Base-by-base conservation (phyloP, 2,113 vertebrate genomes). In the Crocuta crocuta region DNA sequence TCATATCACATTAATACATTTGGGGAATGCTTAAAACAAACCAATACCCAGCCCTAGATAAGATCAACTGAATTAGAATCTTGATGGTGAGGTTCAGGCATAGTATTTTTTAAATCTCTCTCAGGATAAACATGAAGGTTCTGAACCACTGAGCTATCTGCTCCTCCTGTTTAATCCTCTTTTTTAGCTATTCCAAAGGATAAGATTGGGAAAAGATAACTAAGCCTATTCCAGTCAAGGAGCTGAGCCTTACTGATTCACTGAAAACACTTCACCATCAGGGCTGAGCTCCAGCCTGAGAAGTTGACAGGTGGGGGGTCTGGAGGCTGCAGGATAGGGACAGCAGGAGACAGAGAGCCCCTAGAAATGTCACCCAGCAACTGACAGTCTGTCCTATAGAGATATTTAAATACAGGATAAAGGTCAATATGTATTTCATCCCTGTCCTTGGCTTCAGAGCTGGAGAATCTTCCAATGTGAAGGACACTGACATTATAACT, bases 271-370 rank as follows among this genome's bases (percentile, higher is more conserved):
- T 0, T 0, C 23, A 48, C 50, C 4, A 28, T 50, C 35, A 63
- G 9, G 31, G 61, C 6, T n/a, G 0, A 74, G 31, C 13, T 78
- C 24, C 11, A 50, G 16, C 7, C 58, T 28, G 4, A 4, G 10
- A 0, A 0, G 2, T n/a, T 70, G 10, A 58, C 3, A 0, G 23
- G 3, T 39, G 48, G 17, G 0, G 45, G 16, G 17, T 4, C 26
- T 10, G 1, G 21, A 89, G 21, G 50, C 28, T 61, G 74, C 3
- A 15, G 23, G 10, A 58, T 5, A 85, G 31, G n/a, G 8, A 35
- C 0, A 45, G 76, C 43, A 68, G 24, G 19, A 97, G n/a, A 70
- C 19, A 66, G 26, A 66, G 26, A 82, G 35, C 31, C 74, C 71
- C 66, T 33, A 74, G 73, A 95, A 94, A 86, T 63, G 28, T 10